A percentile compares a stretch with the other conserved stretches of the same genome.
Conservation (phyloP, 2,113 vertebrate species). For the Phoenicopterus ruber region DNA sequence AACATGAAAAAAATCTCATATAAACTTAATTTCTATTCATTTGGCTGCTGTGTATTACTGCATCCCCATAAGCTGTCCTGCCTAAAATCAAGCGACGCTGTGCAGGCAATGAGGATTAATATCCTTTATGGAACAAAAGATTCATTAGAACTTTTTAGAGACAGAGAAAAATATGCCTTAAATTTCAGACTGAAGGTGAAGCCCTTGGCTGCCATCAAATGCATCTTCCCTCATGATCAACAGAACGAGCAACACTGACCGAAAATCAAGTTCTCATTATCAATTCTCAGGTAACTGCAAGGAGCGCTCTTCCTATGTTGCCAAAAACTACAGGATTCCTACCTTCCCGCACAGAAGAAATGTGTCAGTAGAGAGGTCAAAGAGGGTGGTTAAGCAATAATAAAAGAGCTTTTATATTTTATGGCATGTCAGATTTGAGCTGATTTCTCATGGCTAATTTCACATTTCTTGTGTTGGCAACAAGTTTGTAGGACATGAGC, state of each 20-base stretch:
- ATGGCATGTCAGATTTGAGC: not conserved
- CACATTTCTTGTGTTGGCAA: not conserved
- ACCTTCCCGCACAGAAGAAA: not conserved
- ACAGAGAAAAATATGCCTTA: not conserved
- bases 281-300: not conserved
- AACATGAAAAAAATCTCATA: not conserved
- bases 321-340: not conserved
- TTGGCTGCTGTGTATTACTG: not conserved
- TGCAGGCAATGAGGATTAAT: not conserved
- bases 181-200: not conserved
- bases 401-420: not conserved
- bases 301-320: not conserved
- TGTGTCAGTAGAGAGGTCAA: not conserved
- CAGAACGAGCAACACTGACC: not conserved
- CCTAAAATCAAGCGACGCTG: not conserved
- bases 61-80: not conserved
- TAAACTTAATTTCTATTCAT: not conserved
- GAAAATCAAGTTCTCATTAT: not conserved
- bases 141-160: not conserved
- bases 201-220: not conserved
- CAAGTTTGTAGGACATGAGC: not conserved
- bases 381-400: not conserved
- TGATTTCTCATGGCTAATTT: not conserved
- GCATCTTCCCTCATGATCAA: not conserved
- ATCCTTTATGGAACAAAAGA: not conserved